Base-by-base conservation (phyloP, 2,888 invertebrate species). In the Chaetoderma sp. region DNA sequence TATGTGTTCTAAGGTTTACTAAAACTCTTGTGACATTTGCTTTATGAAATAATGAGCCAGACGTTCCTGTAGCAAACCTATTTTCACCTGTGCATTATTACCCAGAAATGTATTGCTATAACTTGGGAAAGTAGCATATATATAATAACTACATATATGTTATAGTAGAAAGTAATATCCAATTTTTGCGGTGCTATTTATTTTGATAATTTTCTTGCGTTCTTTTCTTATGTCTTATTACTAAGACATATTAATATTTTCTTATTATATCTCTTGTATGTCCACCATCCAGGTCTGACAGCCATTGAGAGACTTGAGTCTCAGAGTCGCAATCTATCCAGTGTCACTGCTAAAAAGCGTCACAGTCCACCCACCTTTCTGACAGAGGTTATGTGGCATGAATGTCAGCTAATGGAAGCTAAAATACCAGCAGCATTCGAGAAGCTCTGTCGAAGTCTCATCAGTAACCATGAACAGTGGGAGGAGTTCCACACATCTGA, bases 391-490 rank as follows among this genome's bases (percentile, higher is more conserved):
- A 76, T 71, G 68, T 85, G 84, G 83, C 64, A 67, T 25, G 82
- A 82, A 63, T 84, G 83, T 60, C 83, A 82, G 69, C 77, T 80
- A 61, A 69, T 84, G 55, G 83, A 84, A 60, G 76, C 77, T n/a
- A 76, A 73, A 1, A 62, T 84, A 25, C 16, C 49, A 21, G 70
- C 74, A 6, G 63, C 54, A 28, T 83, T 81, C 63, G 63, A 65
- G 18, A 68, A 73, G 8, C 75, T 85, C 27, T 81, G 83, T 63
- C 73, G 77, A 4, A 82, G 82, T 60, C 69, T 85, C 28, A 69
- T 78, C 50, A 77, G 76, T 49, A 72, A 76, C 63, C 65, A 67
- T 3, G 50, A 63, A 39, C 85, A 85, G 70, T 85, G 85, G 85
- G 65, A 77, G 23, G 25, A 55, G 25, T 82, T 85, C 69, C 64